Evolutionary conservation across 2,888 invertebrate genomes (phyloP).

Genomic region (Drosophila longiperda): DNA sequence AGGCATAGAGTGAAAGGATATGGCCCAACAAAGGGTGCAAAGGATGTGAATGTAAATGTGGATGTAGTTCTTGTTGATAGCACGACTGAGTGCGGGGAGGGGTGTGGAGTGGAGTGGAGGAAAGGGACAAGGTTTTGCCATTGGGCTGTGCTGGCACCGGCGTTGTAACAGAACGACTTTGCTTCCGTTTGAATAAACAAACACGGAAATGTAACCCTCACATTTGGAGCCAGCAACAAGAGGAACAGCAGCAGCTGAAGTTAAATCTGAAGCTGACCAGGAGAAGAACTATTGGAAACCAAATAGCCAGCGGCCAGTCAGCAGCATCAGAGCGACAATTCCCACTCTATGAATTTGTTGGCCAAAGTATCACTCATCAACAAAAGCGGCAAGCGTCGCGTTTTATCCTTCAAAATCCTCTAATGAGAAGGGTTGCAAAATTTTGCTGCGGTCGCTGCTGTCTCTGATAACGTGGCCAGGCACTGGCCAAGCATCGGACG

Average conservation of each 20-base stretch:
- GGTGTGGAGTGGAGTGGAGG: too few relatives aligned
- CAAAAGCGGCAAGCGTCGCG: conserved; percentile 69
- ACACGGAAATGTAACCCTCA: conserved; percentile 80
- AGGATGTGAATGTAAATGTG: conserved; percentile 64
- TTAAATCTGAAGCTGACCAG: conserved; percentile 28
- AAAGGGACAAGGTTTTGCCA: conserved; percentile 15
- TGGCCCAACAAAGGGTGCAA: conserved; percentile 74
- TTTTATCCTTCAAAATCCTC: conserved; percentile 82
- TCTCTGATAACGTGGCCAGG: conserved; percentile 75
- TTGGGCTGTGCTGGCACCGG: conserved; percentile 54
- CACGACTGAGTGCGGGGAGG: not conserved
- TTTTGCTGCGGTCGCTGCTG: conserved; percentile 74
- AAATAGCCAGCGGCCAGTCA: conserved; percentile 64
- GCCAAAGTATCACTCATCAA: conserved; percentile 76
- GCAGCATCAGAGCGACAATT: not conserved
- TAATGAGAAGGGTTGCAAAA: conserved; percentile 83
- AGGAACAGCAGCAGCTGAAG: conserved; percentile 5
- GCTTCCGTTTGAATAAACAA: conserved; percentile 82
- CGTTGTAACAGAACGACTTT: conserved; percentile 81
- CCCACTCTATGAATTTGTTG: not conserved
- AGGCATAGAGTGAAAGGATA: conserved; percentile 56
- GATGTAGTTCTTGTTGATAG: conserved; percentile 30
- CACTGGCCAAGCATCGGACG: conserved; percentile 66
- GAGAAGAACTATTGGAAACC: conserved; percentile 64
- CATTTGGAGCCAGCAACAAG: conserved; percentile 43